These are phyloP conservation scores for Coelogynopora nodosa DNA, from an alignment of 2,888 invertebrate species.

Conservation along the genomic window DNA sequence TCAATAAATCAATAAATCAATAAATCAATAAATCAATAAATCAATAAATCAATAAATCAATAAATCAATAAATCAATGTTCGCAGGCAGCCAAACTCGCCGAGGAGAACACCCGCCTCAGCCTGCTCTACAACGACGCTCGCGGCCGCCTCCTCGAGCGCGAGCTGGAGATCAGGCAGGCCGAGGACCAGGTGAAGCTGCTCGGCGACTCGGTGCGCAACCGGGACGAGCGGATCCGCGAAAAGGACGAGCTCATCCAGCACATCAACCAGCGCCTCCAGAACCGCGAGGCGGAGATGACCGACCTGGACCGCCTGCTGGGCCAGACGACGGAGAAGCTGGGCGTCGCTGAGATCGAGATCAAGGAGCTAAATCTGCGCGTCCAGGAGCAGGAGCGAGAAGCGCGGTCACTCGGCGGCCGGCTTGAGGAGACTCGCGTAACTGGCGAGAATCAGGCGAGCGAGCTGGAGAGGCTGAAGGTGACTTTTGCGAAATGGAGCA, in stretches of 20 bases:
- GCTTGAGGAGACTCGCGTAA: background rate
- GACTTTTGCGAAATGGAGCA: too few species aligned
- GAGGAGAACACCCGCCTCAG: background rate
- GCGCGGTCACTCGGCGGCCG: background rate
- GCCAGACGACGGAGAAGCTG: slow-evolving; percentile 50
- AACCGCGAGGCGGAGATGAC: slow-evolving; percentile 52
- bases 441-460: background rate
- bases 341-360: slow-evolving; percentile 52
- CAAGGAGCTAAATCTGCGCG: slow-evolving; percentile 49
- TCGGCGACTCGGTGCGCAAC: slow-evolving; percentile 52
- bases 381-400: slow-evolving; percentile 44
- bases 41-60: too few species aligned
- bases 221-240: slow-evolving; percentile 57
- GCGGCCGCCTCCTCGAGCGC: slow-evolving; percentile 49
- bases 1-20: too few species aligned
- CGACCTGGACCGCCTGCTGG: slow-evolving; percentile 53
- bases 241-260: slow-evolving; percentile 56
- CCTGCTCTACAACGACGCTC: background rate
- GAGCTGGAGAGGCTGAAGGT: background rate
- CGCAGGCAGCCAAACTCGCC: background rate
- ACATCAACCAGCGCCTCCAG: slow-evolving; percentile 52
- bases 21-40: too few species aligned
- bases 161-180: slow-evolving; percentile 56
- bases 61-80: too few species aligned
- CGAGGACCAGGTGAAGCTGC: slow-evolving; percentile 56